Conservation (phyloP, 2,888 invertebrate species). For the Drosophila sordidula region DNA sequence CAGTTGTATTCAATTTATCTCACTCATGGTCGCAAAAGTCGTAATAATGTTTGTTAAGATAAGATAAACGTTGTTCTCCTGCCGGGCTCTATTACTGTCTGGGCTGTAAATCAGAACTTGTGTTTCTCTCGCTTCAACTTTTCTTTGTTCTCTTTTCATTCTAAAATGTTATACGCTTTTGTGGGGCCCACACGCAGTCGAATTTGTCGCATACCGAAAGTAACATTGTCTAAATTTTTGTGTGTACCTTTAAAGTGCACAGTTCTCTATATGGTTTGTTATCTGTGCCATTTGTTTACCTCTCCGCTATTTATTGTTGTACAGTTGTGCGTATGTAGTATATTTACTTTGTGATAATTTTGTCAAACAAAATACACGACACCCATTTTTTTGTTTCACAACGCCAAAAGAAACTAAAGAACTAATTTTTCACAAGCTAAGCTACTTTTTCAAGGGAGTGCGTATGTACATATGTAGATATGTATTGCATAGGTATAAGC, state of each 20-base stretch:
- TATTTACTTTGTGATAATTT: conserved; percentile 72
- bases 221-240: conserved; percentile 48
- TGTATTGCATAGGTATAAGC: no score
- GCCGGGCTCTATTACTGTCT: conserved; percentile 10
- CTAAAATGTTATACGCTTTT: conserved; percentile 21
- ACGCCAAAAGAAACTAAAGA: not conserved
- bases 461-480: no score
- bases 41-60: conserved; percentile 38
- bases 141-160: conserved; percentile 15
- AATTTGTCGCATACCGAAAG: conserved; percentile 9
- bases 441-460: no score
- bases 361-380: conserved; percentile 36
- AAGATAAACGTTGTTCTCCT: conserved; percentile 52
- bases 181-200: conserved; percentile 1
- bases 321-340: conserved; percentile 6
- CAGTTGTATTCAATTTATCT: conserved; percentile 33
- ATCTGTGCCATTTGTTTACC: conserved; percentile 50
- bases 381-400: conserved; percentile 1
- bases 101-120: conserved; percentile 8
- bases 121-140: conserved; percentile 30
- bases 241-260: conserved; percentile 27
- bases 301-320: conserved; percentile 43
- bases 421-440: not conserved
- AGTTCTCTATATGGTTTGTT: conserved; percentile 39
- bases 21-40: conserved; percentile 35